Percentiles rank a stretch among this genome's conserved stretches.
Conservation (phyloP, 2,113 vertebrate species). For the Oceanodroma tethys region DNA sequence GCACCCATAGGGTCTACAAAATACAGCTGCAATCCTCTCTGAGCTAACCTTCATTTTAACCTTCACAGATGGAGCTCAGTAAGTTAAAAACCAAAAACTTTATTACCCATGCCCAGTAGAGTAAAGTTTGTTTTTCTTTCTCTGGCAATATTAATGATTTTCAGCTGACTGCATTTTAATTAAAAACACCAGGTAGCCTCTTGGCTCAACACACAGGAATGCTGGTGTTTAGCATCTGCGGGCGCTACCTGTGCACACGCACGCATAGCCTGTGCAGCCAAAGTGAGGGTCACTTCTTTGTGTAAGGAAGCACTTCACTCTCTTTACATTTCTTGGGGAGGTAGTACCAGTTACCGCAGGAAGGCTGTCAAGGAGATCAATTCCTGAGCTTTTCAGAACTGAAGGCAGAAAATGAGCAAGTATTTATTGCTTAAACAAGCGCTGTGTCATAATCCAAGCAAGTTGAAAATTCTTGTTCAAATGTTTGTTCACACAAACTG, state of each 20-base stretch:
- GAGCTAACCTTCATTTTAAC: conserved; percentile 52
- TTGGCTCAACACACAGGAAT: background rate
- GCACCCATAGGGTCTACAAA: background rate
- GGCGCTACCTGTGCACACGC: background rate
- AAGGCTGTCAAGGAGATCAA: background rate
- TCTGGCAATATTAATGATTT: conserved; percentile 66
- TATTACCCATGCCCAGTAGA: conserved; percentile 59
- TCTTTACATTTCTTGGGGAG: fast-evolving
- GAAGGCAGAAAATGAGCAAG: background rate
- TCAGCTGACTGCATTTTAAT: conserved; percentile 75
- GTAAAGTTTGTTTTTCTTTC: conserved; percentile 43
- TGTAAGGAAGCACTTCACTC: background rate
- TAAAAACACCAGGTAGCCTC: conserved; percentile 60
- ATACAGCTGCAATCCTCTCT: background rate
- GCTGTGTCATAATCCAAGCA: fast-evolving
- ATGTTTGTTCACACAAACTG: background rate
- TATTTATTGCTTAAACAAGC: background rate
- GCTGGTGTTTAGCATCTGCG: background rate
- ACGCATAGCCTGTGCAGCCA: fast-evolving
- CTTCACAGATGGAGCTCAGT: conserved; percentile 49
- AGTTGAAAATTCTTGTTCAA: background rate
- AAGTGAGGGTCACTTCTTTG: background rate
- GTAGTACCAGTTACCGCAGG: background rate
- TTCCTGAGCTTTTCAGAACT: background rate
- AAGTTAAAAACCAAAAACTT: conserved; percentile 48